These are phyloP conservation scores for Achatina immaculata DNA, from an alignment of 1,140 invertebrate species.

Conservation along the genomic window DNA sequence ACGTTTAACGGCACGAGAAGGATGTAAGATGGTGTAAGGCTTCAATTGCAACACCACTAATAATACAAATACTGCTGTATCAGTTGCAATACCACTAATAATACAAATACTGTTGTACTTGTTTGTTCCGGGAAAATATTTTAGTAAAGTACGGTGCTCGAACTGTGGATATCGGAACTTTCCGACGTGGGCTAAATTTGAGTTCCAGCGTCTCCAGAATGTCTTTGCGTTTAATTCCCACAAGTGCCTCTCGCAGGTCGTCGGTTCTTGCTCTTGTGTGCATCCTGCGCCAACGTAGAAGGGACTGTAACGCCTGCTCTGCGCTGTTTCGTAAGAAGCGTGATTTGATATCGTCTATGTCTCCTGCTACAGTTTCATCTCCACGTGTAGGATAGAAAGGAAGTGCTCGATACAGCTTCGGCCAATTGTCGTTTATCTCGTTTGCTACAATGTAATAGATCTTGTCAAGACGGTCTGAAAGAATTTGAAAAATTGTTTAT, in stretches of 20 bases:
- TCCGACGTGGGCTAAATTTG: too few species aligned
- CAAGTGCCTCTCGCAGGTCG: constrained; percentile 56
- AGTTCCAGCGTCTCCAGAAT: constrained; percentile 57
- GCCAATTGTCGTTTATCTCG: constrained; percentile 64
- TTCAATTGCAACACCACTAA: too few species aligned
- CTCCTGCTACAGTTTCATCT: constrained; percentile 54
- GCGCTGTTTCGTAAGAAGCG: constrained; percentile 55
- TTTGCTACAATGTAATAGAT: constrained; percentile 50
- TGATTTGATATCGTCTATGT: constrained; percentile 63
- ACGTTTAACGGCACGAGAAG: too few species aligned
- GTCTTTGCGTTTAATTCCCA: constrained; percentile 55
- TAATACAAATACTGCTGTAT: too few species aligned
- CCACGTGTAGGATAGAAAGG: constrained; percentile 66
- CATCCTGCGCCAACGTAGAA: constrained; percentile 62
- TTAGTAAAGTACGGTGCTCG: too few species aligned
- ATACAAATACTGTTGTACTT: too few species aligned
- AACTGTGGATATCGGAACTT: too few species aligned
- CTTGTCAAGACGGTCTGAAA: constrained; percentile 59
- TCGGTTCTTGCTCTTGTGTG: constrained; percentile 62
- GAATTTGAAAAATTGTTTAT: too few species aligned
- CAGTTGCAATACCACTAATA: too few species aligned
- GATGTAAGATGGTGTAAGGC: too few species aligned
- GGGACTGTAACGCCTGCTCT: constrained; percentile 53
- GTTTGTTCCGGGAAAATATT: too few species aligned
- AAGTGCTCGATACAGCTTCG: constrained; percentile 57